These are phyloP conservation scores for Pica pica DNA, from an alignment of 2,113 vertebrate genomes.

Conservation along the genomic window DNA sequence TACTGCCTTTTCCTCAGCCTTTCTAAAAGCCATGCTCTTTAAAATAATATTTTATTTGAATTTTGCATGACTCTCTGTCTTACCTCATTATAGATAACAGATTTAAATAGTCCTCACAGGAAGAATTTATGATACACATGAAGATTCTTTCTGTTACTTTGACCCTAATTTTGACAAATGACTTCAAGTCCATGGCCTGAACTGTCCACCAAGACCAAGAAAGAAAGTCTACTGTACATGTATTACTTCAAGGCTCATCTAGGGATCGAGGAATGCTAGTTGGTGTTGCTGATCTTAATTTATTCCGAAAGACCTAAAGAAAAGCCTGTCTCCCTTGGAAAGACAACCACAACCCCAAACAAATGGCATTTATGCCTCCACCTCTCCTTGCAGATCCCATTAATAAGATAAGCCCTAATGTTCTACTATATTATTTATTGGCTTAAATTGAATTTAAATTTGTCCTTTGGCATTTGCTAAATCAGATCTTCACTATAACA, in stretches of 20 bases:
- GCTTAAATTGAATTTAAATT: neutral
- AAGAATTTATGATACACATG: neutral
- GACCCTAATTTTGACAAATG: neutral
- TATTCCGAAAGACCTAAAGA: neutral
- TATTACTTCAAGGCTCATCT: neutral
- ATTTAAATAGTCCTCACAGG: neutral
- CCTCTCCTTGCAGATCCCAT: neutral
- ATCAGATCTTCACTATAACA: neutral
- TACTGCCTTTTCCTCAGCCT: neutral
- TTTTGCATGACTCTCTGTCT: neutral
- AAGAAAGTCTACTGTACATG: neutral
- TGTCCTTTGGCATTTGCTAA: neutral
- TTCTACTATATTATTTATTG: neutral
- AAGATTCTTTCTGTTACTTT: neutral
- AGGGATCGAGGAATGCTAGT: neutral
- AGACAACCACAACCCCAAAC: neutral
- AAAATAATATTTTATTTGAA: neutral
- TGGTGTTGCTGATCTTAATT: neutral
- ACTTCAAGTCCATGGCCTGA: neutral
- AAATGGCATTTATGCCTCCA: neutral
- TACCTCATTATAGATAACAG: neutral
- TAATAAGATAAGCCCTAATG: neutral
- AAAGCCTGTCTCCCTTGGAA: neutral
- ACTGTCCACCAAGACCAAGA: neutral
- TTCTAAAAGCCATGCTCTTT: neutral